Evolutionary conservation across 2,797 vertebrate genomes (phyloP), one percentile per base, ranked within the genome.

Genomic region (Crotalus adamanteus): DNA sequence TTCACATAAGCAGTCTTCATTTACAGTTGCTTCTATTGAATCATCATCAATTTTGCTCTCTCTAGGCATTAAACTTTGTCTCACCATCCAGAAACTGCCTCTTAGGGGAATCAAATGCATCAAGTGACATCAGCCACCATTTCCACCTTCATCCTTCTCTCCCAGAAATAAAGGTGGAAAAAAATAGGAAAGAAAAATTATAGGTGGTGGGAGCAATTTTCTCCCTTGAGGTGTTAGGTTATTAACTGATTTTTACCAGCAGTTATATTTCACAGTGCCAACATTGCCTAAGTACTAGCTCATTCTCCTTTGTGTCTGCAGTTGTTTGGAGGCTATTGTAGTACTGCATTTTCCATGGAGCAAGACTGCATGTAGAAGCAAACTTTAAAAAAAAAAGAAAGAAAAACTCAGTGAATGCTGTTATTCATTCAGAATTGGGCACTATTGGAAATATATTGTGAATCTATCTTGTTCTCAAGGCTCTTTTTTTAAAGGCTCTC

Each of bases 381-480:
- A 55, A 22, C 3, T 87, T 28, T 87, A 2, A 92, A 3, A 73
- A 1, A 69, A 55, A 13, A 13, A 12, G 6, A 7, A 6, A 51
- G 18, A 31, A 6, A 73, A 73, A 26, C 8, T 87, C 5, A 53
- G 20, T 11, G 22, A 6, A 31, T 78, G 31, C 11, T 78, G 0
- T 91, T 90, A 56, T 55, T 94, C 95, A 92, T 95, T 65, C 69
- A 92, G 94, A 95, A 91, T 55, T 89, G 95, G 73, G 53, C 86
- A 91, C 86, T 85, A 85, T 89, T 59, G 73, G 87, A 92, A 83
- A 89, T 90, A 91, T 95, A 95, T 95, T 90, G 93, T 93, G 69
- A 91, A 60, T 96, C 94, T 94, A 89, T 28, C 55, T 95, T 95
- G 94, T 42, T 93, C 94, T 94, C 94, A 93, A 92, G 94, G 87